These are phyloP conservation scores for Oegoconia quadripuncta DNA, from an alignment of 2,888 invertebrate species.

Conservation along the genomic window DNA sequence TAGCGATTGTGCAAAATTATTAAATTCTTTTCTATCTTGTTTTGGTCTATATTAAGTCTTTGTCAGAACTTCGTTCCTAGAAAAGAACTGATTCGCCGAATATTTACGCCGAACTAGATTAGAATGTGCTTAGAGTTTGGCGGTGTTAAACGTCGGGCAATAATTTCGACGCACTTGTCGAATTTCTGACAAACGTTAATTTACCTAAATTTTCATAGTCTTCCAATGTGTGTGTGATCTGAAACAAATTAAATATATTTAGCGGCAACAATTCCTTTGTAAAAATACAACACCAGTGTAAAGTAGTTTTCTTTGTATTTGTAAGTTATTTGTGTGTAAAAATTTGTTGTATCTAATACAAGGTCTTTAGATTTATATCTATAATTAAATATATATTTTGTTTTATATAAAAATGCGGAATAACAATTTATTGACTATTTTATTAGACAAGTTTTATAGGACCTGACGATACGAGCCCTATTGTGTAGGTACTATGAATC, in stretches of 20 bases:
- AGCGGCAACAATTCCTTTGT: slow-evolving; percentile 1
- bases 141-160: too few relatives aligned
- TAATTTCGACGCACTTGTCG: too few relatives aligned
- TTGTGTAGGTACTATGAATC: slow-evolving; percentile 55
- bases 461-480: slow-evolving; percentile 61
- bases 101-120: too few relatives aligned
- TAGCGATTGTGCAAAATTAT: slow-evolving; percentile 40
- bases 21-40: slow-evolving; percentile 32
- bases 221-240: slow-evolving; percentile 70
- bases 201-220: slow-evolving; percentile 63
- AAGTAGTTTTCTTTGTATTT: slow-evolving; percentile 17
- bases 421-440: slow-evolving; percentile 38
- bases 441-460: slow-evolving; percentile 27
- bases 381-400: slow-evolving; percentile 6
- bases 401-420: slow-evolving; percentile 45
- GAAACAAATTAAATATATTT: slow-evolving; percentile 22
- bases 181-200: too few relatives aligned
- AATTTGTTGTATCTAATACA: background rate
- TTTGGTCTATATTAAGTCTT: slow-evolving; percentile 40
- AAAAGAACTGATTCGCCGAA: too few relatives aligned
- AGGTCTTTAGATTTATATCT: too few relatives aligned
- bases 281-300: slow-evolving; percentile 18
- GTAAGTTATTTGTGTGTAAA: slow-evolving; percentile 1
- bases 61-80: too few relatives aligned
- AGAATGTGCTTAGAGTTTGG: too few relatives aligned